Base-by-base conservation (phyloP, 2,797 vertebrate genomes). In the Molossus alvarezi region DNA sequence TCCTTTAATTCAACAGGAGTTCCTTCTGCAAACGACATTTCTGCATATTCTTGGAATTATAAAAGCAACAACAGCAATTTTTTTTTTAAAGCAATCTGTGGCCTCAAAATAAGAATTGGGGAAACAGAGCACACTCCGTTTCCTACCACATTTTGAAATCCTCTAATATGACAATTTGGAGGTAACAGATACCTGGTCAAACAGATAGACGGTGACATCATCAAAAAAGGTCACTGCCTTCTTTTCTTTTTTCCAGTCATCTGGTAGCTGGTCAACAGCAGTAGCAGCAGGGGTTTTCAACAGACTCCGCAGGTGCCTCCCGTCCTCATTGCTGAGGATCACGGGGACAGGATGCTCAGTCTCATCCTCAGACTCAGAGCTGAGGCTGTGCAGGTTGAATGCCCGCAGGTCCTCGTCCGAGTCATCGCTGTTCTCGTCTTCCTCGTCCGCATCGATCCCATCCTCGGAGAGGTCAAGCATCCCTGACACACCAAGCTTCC, bases 181-280 rank as follows among this genome's bases (percentile, higher is more conserved):
- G 14, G 60, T 25, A 62, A 86, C 60, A 11, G 12, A 62, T 98
- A 99, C 99, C 99, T 99, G 99, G 98, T 99, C 99, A 98, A 99
- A 99, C 92, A 99, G 99, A 98, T 99, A 99, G 97, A 99, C 99
- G 0, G 99, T 99, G 98, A 99, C 99, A 94, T 99, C 99, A 79
- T 99, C 99, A 51, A 99, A 99, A 98, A 99, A 99, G 0, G 99
- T 99, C 90, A 99, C 99, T 0, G 99, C 99, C 98, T 99, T 99
- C 83, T 98, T 99, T 86, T 99, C 97, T 67, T 58, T 93, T 93
- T 95, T 98, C 95, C 98, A 98, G 0, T 97, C 95, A 0, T 97
- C 84, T 0, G 95, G 81, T 0, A 97, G 97, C 91, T 17, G 96
- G 58, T 95, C 97, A 3, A 73, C 1, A 4, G 88, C 29, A 2